Conservation (phyloP, 1,140 invertebrate genomes). For the Platyura marginata region DNA sequence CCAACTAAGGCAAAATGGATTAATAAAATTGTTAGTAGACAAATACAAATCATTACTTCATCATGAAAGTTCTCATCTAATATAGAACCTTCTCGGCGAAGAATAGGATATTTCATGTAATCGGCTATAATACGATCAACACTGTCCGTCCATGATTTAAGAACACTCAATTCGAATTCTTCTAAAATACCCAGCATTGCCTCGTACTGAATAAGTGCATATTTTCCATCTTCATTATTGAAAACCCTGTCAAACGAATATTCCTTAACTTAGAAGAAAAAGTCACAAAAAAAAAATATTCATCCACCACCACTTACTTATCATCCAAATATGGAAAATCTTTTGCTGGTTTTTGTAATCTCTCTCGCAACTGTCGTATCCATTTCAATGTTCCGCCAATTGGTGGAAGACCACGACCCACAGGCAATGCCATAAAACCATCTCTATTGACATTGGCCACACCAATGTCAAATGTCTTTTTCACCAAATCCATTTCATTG, state of each 20-base stretch:
- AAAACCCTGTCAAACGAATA: constrained; percentile 5
- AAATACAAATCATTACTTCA: too few relatives aligned
- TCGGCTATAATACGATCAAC: constrained; percentile 16
- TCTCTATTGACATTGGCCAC: too few relatives aligned
- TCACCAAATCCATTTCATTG: constrained; percentile 35
- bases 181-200: constrained; percentile 21
- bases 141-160: constrained; percentile 16
- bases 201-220: constrained; percentile 17
- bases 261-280: too few relatives aligned
- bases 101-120: constrained; percentile 20
- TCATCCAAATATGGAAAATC: constrained; percentile 17
- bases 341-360: constrained; percentile 32
- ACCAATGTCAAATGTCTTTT: constrained; percentile 28
- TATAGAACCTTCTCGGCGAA: constrained; percentile 11
- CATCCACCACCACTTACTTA: constrained; percentile 2
- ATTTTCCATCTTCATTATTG: constrained; percentile 11
- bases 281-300: constrained; percentile 7
- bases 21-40: too few relatives aligned
- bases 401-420: constrained; percentile 40
- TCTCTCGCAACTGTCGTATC: constrained; percentile 34
- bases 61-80: constrained; percentile 28
- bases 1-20: too few relatives aligned
- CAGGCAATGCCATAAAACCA: too few relatives aligned
- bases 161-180: constrained; percentile 13
- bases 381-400: constrained; percentile 42